A percentile compares a stretch with the other conserved stretches of the same genome.
phyloP scores from a whole-genome alignment of 2,888 invertebrate species.

The Alentia gelatinosa region DNA sequence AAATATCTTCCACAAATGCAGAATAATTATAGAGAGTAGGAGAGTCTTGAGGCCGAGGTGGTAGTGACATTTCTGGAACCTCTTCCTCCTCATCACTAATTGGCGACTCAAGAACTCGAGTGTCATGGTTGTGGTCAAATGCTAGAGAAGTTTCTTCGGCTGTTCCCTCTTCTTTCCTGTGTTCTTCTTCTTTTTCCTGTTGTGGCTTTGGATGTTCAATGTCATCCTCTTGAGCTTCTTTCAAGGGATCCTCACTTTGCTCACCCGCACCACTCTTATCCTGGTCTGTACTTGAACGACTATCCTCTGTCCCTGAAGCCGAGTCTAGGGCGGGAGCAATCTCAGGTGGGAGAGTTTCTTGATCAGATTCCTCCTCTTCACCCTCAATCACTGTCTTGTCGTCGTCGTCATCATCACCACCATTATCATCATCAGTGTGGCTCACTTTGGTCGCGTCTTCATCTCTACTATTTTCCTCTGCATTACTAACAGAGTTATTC shows the following conservation, averaged over 20 bases:
- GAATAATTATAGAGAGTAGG: conserved; percentile 35
- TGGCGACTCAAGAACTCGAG: conserved; percentile 50
- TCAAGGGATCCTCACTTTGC: neutral
- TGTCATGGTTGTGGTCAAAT: conserved; percentile 31
- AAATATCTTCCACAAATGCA: conserved; percentile 31
- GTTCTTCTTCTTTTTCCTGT: neutral
- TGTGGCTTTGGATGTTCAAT: too few relatives aligned
- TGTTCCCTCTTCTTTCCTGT: neutral
- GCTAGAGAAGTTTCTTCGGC: neutral
- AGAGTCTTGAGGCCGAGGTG: conserved; percentile 52
- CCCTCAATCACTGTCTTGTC: conserved; percentile 28
- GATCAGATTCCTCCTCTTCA: conserved; percentile 2
- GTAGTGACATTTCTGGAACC: conserved; percentile 26
- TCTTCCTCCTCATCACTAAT: conserved; percentile 51
- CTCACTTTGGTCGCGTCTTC: neutral
- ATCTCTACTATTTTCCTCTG: neutral
- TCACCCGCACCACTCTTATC: neutral
- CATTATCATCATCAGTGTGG: neutral
- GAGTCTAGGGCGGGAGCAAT: neutral
- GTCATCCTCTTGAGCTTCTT: too few relatives aligned
- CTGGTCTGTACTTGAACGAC: neutral
- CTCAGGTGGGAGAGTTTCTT: conserved; percentile 17
- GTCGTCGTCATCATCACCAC: neutral
- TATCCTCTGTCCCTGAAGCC: neutral
- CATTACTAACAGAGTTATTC: neutral